Percentiles rank a stretch among this genome's conserved stretches.
These are phyloP conservation scores for Pelobates fuscus DNA, from an alignment of 2,113 vertebrate genomes.

Conservation along the genomic window DNA sequence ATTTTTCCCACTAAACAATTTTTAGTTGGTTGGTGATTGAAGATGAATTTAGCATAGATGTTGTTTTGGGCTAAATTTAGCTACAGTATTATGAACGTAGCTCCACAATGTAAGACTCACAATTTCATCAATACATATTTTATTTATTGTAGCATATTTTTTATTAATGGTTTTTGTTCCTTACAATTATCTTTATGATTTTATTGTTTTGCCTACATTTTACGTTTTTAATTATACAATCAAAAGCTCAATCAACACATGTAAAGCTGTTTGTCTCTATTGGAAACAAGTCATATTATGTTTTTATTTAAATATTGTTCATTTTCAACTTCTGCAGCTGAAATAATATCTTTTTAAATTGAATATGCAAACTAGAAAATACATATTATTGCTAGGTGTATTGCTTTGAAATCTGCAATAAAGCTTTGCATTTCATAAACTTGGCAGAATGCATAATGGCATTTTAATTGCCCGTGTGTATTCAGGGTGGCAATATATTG, in stretches of 20 bases:
- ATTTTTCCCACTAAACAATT: too few species aligned
- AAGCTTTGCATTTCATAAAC: neutral
- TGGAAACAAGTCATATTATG: neutral
- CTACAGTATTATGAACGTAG: too few species aligned
- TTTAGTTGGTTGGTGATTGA: too few species aligned
- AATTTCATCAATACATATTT: too few species aligned
- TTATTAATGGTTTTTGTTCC: too few species aligned
- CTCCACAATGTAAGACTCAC: too few species aligned
- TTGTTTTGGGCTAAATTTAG: too few species aligned
- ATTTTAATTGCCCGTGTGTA: neutral
- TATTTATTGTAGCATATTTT: too few species aligned
- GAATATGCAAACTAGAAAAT: conserved; percentile 12
- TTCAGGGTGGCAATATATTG: conserved; percentile 1
- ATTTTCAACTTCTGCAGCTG: neutral
- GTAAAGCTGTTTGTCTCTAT: neutral
- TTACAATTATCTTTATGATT: too few species aligned
- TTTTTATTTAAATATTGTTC: neutral
- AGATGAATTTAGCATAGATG: too few species aligned
- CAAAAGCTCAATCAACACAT: neutral
- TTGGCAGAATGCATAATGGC: conserved; percentile 2
- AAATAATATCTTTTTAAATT: neutral
- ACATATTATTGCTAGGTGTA: neutral
- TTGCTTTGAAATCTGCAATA: conserved; percentile 4
- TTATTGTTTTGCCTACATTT: too few species aligned
- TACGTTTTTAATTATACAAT: too few species aligned